Percentiles rank a stretch among this genome's conserved stretches.
Evolutionary conservation across 2,797 vertebrate species (phyloP).

Genomic region (Morus bassanus): DNA sequence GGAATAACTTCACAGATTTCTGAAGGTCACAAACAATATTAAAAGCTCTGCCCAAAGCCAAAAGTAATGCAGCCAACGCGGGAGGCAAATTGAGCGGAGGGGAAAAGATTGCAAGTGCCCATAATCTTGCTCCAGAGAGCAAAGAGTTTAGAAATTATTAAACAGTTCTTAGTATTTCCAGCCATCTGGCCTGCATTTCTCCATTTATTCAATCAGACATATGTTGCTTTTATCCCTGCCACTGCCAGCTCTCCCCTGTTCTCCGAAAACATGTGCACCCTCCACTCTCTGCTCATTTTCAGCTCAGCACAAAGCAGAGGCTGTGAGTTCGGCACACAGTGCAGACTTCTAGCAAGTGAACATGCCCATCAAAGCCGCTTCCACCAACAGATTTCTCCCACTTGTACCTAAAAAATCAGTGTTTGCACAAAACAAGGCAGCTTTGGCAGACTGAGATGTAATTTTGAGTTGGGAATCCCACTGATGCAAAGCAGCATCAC

Average conservation of each 20-base stretch:
- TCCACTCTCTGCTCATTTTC: background rate
- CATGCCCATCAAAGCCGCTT: background rate
- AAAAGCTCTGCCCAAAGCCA: background rate
- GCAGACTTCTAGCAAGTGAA: background rate
- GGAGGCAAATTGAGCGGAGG: background rate
- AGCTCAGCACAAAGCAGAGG: background rate
- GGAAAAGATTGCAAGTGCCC: background rate
- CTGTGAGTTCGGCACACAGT: fast-evolving
- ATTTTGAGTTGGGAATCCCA: background rate
- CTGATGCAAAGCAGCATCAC: background rate
- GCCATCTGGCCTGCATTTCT: constrained; percentile 34
- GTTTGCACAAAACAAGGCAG: background rate
- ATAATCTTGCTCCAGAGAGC: background rate
- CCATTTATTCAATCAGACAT: background rate
- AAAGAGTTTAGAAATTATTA: background rate
- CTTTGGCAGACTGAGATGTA: background rate
- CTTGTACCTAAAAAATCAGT: background rate
- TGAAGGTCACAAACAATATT: background rate
- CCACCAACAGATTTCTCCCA: background rate
- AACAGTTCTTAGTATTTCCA: background rate
- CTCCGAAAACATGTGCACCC: background rate
- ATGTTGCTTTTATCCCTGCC: constrained; percentile 32
- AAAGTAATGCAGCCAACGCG: background rate
- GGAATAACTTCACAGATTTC: background rate
- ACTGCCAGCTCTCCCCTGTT: background rate